Evolutionary conservation across 2,888 invertebrate genomes (phyloP).

Genomic region (Odontocolon sp.): DNA sequence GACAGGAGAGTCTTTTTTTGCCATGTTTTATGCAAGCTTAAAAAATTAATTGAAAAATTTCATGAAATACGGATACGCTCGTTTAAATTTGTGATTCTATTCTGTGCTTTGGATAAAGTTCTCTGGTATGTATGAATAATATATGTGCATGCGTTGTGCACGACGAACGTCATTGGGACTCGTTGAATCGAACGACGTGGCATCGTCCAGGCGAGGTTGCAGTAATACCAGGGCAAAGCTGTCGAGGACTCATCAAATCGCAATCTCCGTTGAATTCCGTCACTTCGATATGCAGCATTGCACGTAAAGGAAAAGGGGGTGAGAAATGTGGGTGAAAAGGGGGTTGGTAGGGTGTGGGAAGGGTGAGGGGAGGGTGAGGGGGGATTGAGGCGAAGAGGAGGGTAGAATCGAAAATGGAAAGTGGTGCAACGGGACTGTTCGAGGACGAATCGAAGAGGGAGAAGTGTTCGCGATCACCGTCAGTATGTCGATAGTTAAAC

Average conservation of each 20-base stretch:
- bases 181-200: slow-evolving; percentile 15
- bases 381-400: neutral
- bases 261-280: slow-evolving; percentile 59
- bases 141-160: neutral
- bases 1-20: no score
- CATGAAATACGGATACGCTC: neutral
- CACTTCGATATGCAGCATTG: slow-evolving; percentile 50
- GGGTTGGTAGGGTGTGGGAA: slow-evolving; percentile 2
- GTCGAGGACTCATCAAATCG: slow-evolving; percentile 57
- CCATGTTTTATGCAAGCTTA: no score
- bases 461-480: slow-evolving; percentile 22
- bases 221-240: slow-evolving; percentile 22
- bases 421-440: neutral
- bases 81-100: neutral
- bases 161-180: slow-evolving; percentile 2
- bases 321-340: neutral
- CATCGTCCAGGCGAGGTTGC: neutral
- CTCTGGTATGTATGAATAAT: neutral
- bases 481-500: slow-evolving; percentile 56
- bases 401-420: slow-evolving; percentile 44
- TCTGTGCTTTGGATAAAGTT: neutral
- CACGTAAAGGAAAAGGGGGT: slow-evolving; percentile 15
- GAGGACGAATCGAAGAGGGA: neutral
- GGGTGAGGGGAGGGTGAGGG: neutral
- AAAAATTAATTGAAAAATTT: neutral